Conservation (phyloP, 2,113 vertebrate genomes). For the Amazona guildingii region DNA sequence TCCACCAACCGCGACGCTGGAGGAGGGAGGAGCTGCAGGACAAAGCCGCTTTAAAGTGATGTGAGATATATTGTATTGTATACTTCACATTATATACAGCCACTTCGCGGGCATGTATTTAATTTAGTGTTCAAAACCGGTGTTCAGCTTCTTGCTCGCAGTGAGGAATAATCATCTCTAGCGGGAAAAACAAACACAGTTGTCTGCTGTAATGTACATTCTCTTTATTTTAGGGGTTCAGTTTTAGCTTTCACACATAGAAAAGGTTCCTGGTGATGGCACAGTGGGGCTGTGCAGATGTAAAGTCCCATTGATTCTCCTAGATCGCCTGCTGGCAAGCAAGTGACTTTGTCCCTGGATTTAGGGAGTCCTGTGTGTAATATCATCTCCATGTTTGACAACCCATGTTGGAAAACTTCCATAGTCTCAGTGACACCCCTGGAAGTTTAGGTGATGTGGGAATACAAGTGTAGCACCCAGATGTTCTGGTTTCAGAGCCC, state of each 20-base stretch:
- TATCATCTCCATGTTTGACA: rapidly evolving
- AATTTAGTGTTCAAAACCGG: rapidly evolving
- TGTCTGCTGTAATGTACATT: rapidly evolving
- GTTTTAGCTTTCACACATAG: no score
- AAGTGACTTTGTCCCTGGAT: rapidly evolving
- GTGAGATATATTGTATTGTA: neutral
- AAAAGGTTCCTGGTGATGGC: rapidly evolving
- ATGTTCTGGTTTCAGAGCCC: neutral
- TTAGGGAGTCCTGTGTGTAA: rapidly evolving
- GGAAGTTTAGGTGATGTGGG: rapidly evolving
- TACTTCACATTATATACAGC: neutral
- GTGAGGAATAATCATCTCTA: neutral
- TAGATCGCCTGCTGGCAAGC: no score
- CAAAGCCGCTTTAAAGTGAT: neutral
- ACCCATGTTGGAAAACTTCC: rapidly evolving
- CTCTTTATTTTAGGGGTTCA: neutral
- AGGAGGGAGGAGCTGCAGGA: neutral
- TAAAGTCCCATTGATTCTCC: rapidly evolving
- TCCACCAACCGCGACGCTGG: neutral
- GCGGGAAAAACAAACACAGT: rapidly evolving
- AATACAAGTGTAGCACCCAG: rapidly evolving
- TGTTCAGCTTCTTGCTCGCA: neutral
- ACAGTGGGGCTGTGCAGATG: rapidly evolving
- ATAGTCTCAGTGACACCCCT: rapidly evolving
- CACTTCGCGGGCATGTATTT: rapidly evolving